Evolutionary conservation across 2,888 invertebrate species (phyloP), one percentile per base, ranked within the genome.

Genomic region (Aethes cnicana): DNA sequence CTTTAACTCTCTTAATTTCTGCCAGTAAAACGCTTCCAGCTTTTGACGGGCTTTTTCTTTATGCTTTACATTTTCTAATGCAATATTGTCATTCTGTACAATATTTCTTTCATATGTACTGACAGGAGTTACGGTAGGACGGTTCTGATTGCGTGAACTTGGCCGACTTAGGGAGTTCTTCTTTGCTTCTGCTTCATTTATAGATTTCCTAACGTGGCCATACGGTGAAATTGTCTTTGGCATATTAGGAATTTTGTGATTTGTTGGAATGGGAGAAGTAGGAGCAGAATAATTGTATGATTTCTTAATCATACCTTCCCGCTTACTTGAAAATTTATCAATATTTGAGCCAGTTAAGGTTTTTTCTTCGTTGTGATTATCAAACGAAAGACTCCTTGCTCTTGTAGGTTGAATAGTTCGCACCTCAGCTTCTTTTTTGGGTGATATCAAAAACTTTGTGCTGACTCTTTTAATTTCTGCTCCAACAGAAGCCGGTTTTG

Each of bases 1-100:
- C 64, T 92, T 93, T 53, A 92, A 71, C 71, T 92, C 92, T 67
- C 92, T 92, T 47, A 94, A 74, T 67, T 93, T 92, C 61, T 93
- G 92, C 93, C 93, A 94, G 58, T 93, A 93, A 63, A 92, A 93
- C 0, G 92, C 93, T 69, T 94, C 93, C 0, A 92, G 91, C 67
- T 88, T 91, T 64, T 90, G 90, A 7, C 91, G 75, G 26, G 92
- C 91, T 63, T 90, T 91, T 58, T 91, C 88, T 72, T 91, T 91
- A 54, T 90, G 87, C 5, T 57, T 57, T 8, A 66, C 63, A 23
- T 72, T 66, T 4, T 64, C 63, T 47, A 59, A 61, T n/a, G 36
- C 4, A 52, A 57, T 66, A 16, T 63, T 56, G 8, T 57, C 59
- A 6, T 56, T 20, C 18, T 5, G 12, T 28, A 4, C 12, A 8